These are phyloP conservation scores for Phalloptychus januarius DNA, from an alignment of 2,797 vertebrate genomes.

Conservation along the genomic window DNA sequence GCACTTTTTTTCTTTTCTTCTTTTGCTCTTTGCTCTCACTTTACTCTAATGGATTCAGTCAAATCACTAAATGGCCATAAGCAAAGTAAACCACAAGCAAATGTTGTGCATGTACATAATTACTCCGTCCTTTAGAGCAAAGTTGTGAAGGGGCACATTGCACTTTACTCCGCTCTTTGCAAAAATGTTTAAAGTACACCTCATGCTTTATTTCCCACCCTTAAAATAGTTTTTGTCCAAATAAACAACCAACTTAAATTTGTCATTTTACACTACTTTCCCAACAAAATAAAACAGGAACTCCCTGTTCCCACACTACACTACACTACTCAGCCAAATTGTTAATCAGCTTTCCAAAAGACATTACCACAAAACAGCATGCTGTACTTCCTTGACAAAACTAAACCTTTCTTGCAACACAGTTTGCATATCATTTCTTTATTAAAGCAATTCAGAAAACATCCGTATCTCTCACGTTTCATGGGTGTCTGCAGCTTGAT, in stretches of 20 bases:
- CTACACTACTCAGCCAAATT: neutral
- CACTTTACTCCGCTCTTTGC: neutral
- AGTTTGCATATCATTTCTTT: neutral
- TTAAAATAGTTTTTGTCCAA: neutral
- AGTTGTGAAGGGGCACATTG: neutral
- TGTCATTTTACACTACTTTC: neutral
- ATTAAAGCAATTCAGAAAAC: neutral
- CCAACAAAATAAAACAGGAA: neutral
- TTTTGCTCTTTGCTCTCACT: neutral
- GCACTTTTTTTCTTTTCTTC: no score
- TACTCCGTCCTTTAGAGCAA: neutral
- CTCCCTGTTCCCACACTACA: neutral
- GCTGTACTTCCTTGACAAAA: neutral
- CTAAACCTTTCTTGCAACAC: neutral
- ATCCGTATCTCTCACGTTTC: neutral
- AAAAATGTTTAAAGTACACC: neutral
- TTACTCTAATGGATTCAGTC: neutral
- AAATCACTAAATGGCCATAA: neutral
- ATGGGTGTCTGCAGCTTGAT: neutral
- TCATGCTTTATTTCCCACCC: neutral
- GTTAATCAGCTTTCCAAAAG: neutral
- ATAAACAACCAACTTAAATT: neutral
- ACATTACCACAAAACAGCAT: neutral
- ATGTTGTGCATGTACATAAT: neutral
- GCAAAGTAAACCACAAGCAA: constrained; percentile 1